Percentiles rank a stretch among this genome's conserved stretches.
Conservation (phyloP, 2,888 invertebrate genomes). For the Drosophila buzzatii region DNA sequence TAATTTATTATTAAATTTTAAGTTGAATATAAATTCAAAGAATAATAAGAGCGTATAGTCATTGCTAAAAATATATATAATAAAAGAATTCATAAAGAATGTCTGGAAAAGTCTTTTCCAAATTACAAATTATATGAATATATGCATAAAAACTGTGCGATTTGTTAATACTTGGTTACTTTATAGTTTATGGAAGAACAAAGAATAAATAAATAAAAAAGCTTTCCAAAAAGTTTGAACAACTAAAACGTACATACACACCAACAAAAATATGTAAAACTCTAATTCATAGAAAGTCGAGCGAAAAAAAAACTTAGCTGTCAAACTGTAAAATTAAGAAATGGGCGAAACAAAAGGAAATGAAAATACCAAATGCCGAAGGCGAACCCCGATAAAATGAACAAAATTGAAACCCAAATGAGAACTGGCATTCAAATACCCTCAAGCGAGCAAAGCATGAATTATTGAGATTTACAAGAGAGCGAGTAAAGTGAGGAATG, state of each 20-base stretch:
- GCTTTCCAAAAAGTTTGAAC: slow-evolving; percentile 31
- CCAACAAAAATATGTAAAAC: slow-evolving; percentile 13
- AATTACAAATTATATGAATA: background rate
- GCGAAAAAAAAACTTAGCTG: slow-evolving; percentile 34
- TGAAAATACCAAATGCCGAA: background rate
- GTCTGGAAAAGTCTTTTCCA: background rate
- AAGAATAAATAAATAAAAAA: background rate
- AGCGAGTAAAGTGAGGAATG: slow-evolving; percentile 3
- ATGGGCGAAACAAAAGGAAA: slow-evolving; percentile 26
- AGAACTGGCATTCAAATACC: slow-evolving; percentile 20
- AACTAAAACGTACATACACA: slow-evolving; percentile 15
- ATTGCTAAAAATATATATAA: background rate
- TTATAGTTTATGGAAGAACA: background rate
- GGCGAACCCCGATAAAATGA: background rate
- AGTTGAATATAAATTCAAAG: background rate
- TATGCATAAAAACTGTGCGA: background rate
- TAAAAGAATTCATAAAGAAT: background rate
- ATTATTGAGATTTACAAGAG: slow-evolving; percentile 57
- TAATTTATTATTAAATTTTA: background rate
- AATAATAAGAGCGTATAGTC: background rate
- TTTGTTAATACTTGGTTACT: background rate
- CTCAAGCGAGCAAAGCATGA: slow-evolving; percentile 44
- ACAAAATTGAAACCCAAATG: slow-evolving; percentile 41
- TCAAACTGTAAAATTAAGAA: slow-evolving; percentile 46
- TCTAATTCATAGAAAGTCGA: slow-evolving; percentile 36